phyloP scores from a whole-genome alignment of 1,140 invertebrate genomes.

The Pachypeltis micranthus region DNA sequence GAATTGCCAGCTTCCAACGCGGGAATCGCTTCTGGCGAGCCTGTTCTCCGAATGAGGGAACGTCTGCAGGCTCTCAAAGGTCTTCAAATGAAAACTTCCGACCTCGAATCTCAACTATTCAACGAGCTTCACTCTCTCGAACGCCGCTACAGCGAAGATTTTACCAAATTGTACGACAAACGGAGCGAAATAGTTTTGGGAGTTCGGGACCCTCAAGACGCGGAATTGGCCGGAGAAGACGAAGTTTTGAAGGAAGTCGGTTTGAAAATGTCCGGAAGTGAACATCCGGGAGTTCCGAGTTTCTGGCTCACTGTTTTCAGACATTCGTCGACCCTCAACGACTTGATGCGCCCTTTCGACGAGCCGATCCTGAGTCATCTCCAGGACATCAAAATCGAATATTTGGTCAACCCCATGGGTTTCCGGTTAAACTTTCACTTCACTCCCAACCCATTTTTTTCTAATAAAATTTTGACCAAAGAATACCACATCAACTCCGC shows the following conservation, averaged over 20 bases:
- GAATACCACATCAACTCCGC: slow-evolving; percentile 1
- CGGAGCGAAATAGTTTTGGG: background rate
- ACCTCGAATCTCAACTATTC: background rate
- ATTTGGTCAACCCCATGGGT: background rate
- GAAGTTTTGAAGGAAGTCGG: background rate
- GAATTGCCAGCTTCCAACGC: background rate
- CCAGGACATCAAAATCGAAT: slow-evolving; percentile 1
- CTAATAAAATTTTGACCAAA: background rate
- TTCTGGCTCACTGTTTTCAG: slow-evolving; percentile 5
- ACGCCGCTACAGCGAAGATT: background rate
- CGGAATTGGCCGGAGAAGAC: background rate
- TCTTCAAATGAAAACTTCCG: background rate
- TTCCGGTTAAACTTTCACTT: background rate
- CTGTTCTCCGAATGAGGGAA: background rate
- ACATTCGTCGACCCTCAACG: background rate
- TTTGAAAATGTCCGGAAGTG: background rate
- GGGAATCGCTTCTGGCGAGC: background rate
- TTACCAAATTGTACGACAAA: background rate
- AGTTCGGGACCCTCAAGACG: background rate
- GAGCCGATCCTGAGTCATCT: background rate
- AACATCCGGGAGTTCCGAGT: background rate
- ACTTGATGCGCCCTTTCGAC: background rate
- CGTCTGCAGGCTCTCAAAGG: background rate
- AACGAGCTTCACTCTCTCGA: background rate
- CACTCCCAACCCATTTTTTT: background rate